These are phyloP conservation scores for Marcusenius ussheri DNA, from an alignment of 2,113 vertebrate genomes.

Conservation along the genomic window DNA sequence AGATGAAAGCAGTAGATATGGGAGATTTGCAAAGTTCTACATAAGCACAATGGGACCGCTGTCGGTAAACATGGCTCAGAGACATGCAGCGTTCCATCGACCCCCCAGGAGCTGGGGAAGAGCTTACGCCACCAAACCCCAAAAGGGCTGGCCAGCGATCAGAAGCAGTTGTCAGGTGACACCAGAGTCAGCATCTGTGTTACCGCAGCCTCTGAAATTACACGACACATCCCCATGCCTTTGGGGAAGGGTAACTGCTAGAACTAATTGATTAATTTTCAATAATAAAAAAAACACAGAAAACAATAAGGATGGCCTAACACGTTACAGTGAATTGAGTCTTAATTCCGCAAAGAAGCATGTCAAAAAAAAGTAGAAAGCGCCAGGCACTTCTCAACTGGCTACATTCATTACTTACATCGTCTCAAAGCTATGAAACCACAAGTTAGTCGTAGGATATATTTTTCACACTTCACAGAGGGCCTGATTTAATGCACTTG, in stretches of 20 bases:
- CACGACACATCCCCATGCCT: background rate
- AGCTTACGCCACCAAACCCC: background rate
- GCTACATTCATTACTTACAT: background rate
- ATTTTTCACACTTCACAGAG: background rate
- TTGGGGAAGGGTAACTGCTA: background rate
- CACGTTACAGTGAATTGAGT: background rate
- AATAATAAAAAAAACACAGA: background rate
- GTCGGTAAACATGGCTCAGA: background rate
- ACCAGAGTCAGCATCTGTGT: background rate
- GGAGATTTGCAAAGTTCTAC: background rate
- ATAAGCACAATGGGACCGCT: background rate
- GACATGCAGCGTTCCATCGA: too few species aligned
- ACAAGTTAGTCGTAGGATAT: background rate
- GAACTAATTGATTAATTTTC: conserved; percentile 17
- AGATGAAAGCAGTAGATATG: conserved; percentile 1
- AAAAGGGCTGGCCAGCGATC: background rate
- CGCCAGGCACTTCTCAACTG: background rate
- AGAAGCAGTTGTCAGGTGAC: background rate
- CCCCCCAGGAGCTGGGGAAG: background rate
- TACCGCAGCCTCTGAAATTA: background rate
- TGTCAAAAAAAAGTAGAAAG: background rate
- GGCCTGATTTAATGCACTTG: background rate
- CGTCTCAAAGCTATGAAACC: background rate
- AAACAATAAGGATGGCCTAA: background rate
- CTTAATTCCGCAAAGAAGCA: background rate